phyloP scores from a whole-genome alignment of 2,888 invertebrate species.

The Andricus quercusramuli region DNA sequence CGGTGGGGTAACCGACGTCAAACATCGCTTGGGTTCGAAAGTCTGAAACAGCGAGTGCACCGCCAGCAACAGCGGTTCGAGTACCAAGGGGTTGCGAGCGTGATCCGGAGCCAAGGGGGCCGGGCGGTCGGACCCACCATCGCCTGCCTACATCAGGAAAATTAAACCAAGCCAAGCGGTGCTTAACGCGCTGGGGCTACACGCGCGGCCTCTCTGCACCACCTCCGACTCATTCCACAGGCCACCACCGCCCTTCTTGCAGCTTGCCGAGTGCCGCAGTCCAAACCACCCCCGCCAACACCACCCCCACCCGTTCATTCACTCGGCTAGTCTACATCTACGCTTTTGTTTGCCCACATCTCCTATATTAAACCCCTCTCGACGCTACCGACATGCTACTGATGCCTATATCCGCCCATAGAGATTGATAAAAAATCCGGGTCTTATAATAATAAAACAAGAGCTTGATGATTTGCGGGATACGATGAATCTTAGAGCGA shows the following conservation, averaged over 20 bases:
- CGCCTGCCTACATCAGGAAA: constrained; percentile 78
- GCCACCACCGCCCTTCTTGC: constrained; percentile 57
- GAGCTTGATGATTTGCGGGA: too few species aligned
- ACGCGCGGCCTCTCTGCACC: constrained; percentile 50
- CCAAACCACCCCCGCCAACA: constrained; percentile 49
- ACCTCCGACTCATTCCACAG: constrained; percentile 61
- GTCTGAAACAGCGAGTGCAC: constrained; percentile 41
- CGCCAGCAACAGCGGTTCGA: constrained; percentile 30
- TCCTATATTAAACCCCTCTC: constrained; percentile 74
- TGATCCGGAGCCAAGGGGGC: constrained; percentile 63
- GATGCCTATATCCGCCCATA: constrained; percentile 55
- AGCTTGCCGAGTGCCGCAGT: constrained; percentile 49
- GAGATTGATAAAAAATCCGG: constrained; percentile 44
- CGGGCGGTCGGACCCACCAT: constrained; percentile 72
- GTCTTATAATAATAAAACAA: not conserved
- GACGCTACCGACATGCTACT: constrained; percentile 46
- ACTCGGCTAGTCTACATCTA: constrained; percentile 67
- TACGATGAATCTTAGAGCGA: too few species aligned
- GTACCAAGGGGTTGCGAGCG: constrained; percentile 58
- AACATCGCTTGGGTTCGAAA: constrained; percentile 63
- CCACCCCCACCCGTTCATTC: constrained; percentile 60
- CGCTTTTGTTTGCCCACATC: constrained; percentile 77
- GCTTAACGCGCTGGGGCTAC: constrained; percentile 72
- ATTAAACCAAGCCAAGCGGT: constrained; percentile 78
- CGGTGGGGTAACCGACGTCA: constrained; percentile 64